Evolutionary conservation across 2,888 invertebrate species (phyloP).

Genomic region (Operophtera brumata): DNA sequence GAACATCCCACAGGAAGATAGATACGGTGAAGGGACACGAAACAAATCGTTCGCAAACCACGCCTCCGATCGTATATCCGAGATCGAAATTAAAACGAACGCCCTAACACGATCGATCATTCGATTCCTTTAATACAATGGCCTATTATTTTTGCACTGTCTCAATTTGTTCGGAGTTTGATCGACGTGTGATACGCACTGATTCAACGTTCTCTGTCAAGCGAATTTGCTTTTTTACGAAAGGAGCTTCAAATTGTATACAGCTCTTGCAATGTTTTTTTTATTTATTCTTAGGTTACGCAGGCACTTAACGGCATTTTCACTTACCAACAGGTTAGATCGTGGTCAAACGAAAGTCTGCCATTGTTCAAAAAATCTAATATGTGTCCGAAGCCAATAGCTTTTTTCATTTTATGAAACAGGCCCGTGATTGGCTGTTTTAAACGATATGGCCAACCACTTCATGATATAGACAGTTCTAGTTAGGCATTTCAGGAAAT

Average conservation of each 20-base stretch:
- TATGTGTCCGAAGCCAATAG: too few relatives aligned
- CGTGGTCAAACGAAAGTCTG: too few relatives aligned
- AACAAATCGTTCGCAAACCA: slow-evolving; percentile 77
- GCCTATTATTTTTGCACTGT: slow-evolving; percentile 72
- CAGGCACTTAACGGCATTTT: too few relatives aligned
- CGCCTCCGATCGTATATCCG: slow-evolving; percentile 72
- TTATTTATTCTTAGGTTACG: neutral
- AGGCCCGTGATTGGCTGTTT: too few relatives aligned
- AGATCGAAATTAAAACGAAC: slow-evolving; percentile 79
- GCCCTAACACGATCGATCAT: slow-evolving; percentile 77
- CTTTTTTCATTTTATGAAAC: too few relatives aligned
- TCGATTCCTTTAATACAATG: slow-evolving; percentile 75
- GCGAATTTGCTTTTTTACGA: slow-evolving; percentile 43
- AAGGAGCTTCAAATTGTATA: slow-evolving; percentile 22
- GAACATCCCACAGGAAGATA: slow-evolving; percentile 31
- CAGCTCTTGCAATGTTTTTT: neutral
- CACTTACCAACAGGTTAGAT: too few relatives aligned
- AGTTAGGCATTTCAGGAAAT: too few relatives aligned
- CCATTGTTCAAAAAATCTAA: too few relatives aligned
- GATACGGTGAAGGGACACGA: slow-evolving; percentile 59
- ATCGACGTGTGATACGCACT: slow-evolving; percentile 62
- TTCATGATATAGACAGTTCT: too few relatives aligned
- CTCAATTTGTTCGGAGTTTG: slow-evolving; percentile 69
- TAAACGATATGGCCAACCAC: too few relatives aligned
- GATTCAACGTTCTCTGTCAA: slow-evolving; percentile 55